phyloP scores from a whole-genome alignment of 2,797 vertebrate species.

The Typhlichthys subterraneus region DNA sequence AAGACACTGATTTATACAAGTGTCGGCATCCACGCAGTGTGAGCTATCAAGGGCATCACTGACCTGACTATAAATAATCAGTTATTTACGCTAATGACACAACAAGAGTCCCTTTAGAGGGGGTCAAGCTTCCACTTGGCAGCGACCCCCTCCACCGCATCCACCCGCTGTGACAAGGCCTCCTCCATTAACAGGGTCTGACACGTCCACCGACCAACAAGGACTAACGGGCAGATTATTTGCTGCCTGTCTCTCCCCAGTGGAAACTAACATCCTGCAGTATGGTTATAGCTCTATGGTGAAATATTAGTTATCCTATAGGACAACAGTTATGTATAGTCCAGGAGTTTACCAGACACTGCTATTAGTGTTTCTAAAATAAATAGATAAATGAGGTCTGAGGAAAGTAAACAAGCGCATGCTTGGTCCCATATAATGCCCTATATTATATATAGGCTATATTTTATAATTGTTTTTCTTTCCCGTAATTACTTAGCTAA shows the following conservation, averaged over 20 bases:
- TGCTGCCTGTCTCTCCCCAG: slow-evolving; percentile 2
- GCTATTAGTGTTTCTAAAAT: no score
- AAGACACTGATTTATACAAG: slow-evolving; percentile 55
- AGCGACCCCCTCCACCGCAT: slow-evolving; percentile 28
- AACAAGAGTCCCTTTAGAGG: slow-evolving; percentile 1
- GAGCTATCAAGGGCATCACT: neutral
- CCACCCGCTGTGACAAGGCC: slow-evolving; percentile 35
- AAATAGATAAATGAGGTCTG: no score
- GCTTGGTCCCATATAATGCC: no score
- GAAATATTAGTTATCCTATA: no score
- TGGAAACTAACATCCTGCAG: no score
- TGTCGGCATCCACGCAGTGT: slow-evolving; percentile 16
- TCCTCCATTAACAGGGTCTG: slow-evolving; percentile 42
- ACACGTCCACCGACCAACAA: slow-evolving; percentile 43
- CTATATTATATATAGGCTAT: no score
- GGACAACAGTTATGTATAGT: no score
- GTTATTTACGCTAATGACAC: neutral
- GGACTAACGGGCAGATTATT: slow-evolving; percentile 23
- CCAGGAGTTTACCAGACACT: no score
- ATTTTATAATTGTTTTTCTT: no score
- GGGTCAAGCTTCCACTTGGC: slow-evolving; percentile 58
- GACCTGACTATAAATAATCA: neutral
- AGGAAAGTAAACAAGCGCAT: no score
- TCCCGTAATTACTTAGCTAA: no score
- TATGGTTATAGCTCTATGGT: no score